Evolutionary conservation across 2,797 vertebrate species (phyloP).

Genomic region (Helostoma temminkii): DNA sequence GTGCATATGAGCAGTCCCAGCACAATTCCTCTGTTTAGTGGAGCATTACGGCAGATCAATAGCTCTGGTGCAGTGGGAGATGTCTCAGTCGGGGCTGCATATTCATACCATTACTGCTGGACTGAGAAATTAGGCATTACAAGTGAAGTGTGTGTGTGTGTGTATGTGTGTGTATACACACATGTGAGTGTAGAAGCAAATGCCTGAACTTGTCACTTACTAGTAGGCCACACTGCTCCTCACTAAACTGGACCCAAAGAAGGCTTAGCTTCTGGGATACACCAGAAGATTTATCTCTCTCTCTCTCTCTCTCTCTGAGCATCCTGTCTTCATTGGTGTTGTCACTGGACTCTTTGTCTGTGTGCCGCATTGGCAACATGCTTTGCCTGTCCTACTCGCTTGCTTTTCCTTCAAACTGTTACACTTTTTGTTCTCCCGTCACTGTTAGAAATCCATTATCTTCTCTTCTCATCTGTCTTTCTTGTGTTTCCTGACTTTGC

Average conservation of each 20-base stretch:
- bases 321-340: slow-evolving; percentile 13
- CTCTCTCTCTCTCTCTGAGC: neutral
- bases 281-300: slow-evolving; percentile 1
- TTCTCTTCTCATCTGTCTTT: neutral
- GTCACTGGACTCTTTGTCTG: slow-evolving; percentile 29
- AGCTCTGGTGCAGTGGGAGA: slow-evolving; percentile 76
- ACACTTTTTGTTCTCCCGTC: neutral
- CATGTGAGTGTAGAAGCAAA: neutral
- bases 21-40: slow-evolving; percentile 81
- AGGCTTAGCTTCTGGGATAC: slow-evolving; percentile 14
- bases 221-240: slow-evolving; percentile 13
- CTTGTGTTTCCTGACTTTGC: neutral
- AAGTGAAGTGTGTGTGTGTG: slow-evolving; percentile 1
- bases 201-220: slow-evolving; percentile 44
- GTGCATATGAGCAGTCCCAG: slow-evolving; percentile 66
- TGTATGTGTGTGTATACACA: slow-evolving; percentile 3
- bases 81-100: slow-evolving; percentile 70
- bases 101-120: slow-evolving; percentile 73
- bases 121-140: slow-evolving; percentile 61
- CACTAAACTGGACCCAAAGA: slow-evolving; percentile 24
- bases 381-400: slow-evolving; percentile 13
- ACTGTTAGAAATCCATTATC: neutral
- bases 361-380: slow-evolving; percentile 17
- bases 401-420: neutral
- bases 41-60: slow-evolving; percentile 86